Conservation (phyloP, 2,113 vertebrate species). For the Poecile atricapillus region DNA sequence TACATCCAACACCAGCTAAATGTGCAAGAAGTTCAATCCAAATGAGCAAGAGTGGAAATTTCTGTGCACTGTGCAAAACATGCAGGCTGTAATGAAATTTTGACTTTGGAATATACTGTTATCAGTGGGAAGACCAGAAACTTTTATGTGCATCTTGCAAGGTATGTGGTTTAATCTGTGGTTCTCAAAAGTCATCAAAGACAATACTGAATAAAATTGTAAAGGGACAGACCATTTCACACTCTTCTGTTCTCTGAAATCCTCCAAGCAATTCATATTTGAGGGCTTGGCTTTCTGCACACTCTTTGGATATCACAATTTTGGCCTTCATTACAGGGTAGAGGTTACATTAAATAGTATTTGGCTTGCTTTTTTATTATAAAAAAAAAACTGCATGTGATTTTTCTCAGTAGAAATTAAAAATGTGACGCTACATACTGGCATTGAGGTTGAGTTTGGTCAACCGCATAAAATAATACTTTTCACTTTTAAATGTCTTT, state of each 20-base stretch:
- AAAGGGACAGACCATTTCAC: neutral
- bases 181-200: neutral
- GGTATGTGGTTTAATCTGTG: neutral
- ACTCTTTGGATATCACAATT: neutral
- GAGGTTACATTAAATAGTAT: neutral
- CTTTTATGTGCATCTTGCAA: neutral
- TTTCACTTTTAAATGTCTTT: conserved; percentile 10
- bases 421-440: neutral
- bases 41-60: neutral
- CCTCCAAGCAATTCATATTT: neutral
- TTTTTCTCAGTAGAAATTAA: neutral
- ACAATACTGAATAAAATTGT: neutral
- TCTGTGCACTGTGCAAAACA: neutral
- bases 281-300: neutral
- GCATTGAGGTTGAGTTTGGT: conserved; percentile 15
- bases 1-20: conserved; percentile 8
- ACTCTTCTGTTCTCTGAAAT: neutral
- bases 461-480: conserved; percentile 10
- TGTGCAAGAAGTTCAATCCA: conserved; percentile 16
- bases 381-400: neutral
- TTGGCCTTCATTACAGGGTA: neutral
- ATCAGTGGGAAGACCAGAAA: neutral
- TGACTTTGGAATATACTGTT: neutral
- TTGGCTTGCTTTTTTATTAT: neutral
- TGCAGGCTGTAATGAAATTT: neutral